Evolutionary conservation across 1,140 invertebrate species (phyloP).

Genomic region (Calosoma granatense): DNA sequence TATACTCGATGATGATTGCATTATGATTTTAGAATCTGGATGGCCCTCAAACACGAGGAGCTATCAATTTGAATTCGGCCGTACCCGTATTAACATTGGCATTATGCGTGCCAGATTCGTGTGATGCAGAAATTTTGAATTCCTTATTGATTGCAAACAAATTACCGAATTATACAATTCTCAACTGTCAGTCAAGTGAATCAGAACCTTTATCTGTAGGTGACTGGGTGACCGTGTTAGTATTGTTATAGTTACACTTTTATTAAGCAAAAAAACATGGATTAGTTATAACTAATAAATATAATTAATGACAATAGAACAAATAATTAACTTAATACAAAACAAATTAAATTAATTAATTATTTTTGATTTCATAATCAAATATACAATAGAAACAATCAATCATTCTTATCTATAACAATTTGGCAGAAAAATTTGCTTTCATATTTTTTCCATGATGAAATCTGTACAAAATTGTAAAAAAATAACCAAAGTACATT

Average conservation of each 20-base stretch:
- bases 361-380: no score
- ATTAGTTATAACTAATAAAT: no score
- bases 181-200: conserved; percentile 16
- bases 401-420: no score
- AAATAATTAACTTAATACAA: background rate
- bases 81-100: conserved; percentile 15
- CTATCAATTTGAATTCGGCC: conserved; percentile 2
- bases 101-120: conserved; percentile 19
- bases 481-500: no score
- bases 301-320: no score
- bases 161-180: conserved; percentile 8
- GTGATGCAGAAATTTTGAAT: conserved; percentile 13
- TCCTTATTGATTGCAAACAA: conserved; percentile 1
- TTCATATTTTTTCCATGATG: no score
- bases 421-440: no score
- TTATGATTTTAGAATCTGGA: background rate
- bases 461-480: no score
- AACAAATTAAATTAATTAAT: background rate
- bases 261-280: no score
- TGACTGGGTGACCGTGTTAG: conserved; percentile 19
- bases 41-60: background rate
- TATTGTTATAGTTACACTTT: no score
- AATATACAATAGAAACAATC: no score
- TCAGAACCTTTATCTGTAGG: conserved; percentile 13
- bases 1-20: no score